phyloP scores from a whole-genome alignment of 2,888 invertebrate species.

The Tenthredo mesomela region DNA sequence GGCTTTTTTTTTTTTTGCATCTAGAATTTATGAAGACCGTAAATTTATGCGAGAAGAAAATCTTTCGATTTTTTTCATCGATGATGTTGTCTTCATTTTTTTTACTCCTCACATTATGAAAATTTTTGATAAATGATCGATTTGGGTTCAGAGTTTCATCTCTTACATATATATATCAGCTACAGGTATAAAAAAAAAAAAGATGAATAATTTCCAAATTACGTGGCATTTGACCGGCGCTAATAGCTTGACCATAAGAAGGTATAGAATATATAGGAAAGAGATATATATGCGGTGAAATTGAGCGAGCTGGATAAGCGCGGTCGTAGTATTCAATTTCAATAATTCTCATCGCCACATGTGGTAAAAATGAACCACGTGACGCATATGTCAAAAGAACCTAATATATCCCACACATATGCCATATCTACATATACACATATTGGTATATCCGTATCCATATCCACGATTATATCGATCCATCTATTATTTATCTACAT shows the following conservation, averaged over 20 bases:
- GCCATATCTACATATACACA: neutral
- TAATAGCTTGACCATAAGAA: slow-evolving; percentile 34
- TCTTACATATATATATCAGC: too few relatives aligned
- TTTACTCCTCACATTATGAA: too few relatives aligned
- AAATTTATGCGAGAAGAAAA: too few relatives aligned
- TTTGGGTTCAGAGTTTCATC: neutral
- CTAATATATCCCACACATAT: neutral
- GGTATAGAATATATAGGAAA: neutral
- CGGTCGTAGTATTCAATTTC: slow-evolving; percentile 33
- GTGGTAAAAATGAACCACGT: slow-evolving; percentile 39
- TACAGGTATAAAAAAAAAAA: neutral
- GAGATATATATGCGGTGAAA: slow-evolving; percentile 16
- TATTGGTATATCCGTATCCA: neutral
- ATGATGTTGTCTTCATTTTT: too few relatives aligned
- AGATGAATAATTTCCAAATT: neutral
- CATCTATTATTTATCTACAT: neutral
- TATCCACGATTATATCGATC: neutral
- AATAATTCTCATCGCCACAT: slow-evolving; percentile 47
- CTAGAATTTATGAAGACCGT: too few relatives aligned
- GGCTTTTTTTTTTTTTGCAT: too few relatives aligned
- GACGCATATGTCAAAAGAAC: slow-evolving; percentile 28
- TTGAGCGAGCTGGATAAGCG: neutral
- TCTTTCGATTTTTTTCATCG: too few relatives aligned
- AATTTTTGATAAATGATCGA: neutral
- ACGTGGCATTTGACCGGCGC: neutral